phyloP scores from a whole-genome alignment of 1,140 invertebrate genomes.

The Pinna nobilis region DNA sequence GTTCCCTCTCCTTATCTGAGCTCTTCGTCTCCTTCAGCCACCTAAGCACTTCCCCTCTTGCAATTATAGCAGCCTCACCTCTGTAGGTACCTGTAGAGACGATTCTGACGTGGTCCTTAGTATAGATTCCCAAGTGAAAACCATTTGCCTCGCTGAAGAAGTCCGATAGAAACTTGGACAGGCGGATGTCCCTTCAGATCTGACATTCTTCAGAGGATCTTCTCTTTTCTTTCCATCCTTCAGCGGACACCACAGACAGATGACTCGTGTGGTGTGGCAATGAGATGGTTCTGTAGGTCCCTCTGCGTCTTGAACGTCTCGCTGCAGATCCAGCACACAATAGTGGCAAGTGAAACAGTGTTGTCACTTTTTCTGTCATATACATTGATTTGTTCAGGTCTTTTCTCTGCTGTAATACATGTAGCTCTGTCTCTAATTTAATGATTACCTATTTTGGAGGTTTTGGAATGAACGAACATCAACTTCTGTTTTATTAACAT shows the following conservation, averaged over 20 bases:
- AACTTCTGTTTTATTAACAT: background rate
- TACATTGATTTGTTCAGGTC: background rate
- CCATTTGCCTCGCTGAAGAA: conserved; percentile 5
- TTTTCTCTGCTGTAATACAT: background rate
- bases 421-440: background rate
- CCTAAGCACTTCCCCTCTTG: background rate
- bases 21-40: background rate
- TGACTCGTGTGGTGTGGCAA: background rate
- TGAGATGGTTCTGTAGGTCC: conserved; percentile 14
- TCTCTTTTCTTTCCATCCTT: conserved; percentile 7
- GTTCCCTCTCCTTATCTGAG: too few relatives aligned
- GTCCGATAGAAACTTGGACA: background rate
- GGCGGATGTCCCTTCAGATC: background rate
- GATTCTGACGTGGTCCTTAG: background rate
- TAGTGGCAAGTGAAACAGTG: background rate
- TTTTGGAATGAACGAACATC: background rate
- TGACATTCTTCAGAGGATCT: background rate
- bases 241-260: conserved; percentile 1
- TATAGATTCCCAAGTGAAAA: background rate
- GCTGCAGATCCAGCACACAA: conserved; percentile 1
- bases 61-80: background rate
- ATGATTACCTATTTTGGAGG: background rate
- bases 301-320: background rate
- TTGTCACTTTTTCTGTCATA: background rate
- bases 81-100: background rate